A percentile compares a stretch with the other conserved stretches of the same genome.
These are phyloP conservation scores for Psylliodes chrysocephalus DNA, from an alignment of 2,888 invertebrate genomes.

Conservation along the genomic window DNA sequence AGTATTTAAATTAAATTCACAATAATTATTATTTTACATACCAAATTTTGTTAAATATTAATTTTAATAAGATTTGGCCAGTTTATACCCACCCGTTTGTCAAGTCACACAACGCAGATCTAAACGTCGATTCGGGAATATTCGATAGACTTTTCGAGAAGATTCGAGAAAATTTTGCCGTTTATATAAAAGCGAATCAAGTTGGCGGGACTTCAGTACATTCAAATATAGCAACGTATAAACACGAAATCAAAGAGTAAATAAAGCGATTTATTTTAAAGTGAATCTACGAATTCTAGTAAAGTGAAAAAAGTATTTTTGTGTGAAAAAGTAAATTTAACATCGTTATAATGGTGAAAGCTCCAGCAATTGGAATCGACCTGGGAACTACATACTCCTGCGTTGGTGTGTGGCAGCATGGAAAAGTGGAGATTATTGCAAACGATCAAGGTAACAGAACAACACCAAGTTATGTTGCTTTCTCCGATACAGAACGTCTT, in stretches of 20 bases:
- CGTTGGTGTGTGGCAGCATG: conserved; percentile 83
- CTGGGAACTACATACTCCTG: conserved; percentile 90
- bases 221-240: not conserved
- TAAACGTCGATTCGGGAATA: not conserved
- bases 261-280: too few species aligned
- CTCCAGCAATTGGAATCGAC: conserved; percentile 80
- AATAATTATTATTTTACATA: too few species aligned
- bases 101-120: too few species aligned
- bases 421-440: conserved; percentile 87
- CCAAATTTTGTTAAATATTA: too few species aligned
- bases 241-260: not conserved
- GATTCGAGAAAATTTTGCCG: not conserved
- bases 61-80: too few species aligned
- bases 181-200: not conserved
- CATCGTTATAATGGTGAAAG: conserved; percentile 53
- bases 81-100: not conserved
- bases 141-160: not conserved
- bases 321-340: not conserved
- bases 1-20: too few species aligned
- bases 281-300: too few species aligned
- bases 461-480: conserved; percentile 83
- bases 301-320: too few species aligned
- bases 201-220: not conserved
- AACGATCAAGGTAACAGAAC: conserved; percentile 88
- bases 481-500: conserved; percentile 75